Conservation (phyloP, 1,140 invertebrate genomes). For the Artemia franciscana region DNA sequence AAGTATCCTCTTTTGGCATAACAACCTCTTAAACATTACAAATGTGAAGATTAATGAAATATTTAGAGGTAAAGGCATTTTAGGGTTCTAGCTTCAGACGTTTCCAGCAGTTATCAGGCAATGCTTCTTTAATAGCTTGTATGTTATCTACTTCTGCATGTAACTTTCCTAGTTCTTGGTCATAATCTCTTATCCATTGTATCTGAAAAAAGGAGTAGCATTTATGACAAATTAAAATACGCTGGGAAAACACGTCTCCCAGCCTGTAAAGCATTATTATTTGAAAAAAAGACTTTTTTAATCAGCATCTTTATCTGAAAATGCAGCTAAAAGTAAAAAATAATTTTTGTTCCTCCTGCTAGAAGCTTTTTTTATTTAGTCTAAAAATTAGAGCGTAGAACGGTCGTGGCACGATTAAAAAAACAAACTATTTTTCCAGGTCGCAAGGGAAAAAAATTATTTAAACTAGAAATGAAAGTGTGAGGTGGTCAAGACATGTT, state of each 20-base stretch:
- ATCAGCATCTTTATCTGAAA: not conserved
- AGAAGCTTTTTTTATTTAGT: too few relatives aligned
- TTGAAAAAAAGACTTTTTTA: not conserved
- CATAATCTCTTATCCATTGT: constrained; percentile 54
- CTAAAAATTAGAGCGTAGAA: too few relatives aligned
- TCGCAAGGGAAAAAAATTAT: too few relatives aligned
- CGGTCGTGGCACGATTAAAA: too few relatives aligned
- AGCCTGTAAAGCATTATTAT: not conserved
- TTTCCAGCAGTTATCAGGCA: constrained; percentile 65
- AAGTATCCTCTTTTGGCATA: too few relatives aligned
- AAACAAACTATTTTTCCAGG: too few relatives aligned
- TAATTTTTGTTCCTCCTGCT: not conserved
- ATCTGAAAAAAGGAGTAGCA: constrained; percentile 31
- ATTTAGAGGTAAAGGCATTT: constrained; percentile 2
- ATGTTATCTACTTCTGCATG: constrained; percentile 62
- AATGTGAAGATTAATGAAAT: too few relatives aligned
- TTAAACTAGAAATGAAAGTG: too few relatives aligned
- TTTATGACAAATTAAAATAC: not conserved
- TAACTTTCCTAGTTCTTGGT: constrained; percentile 46
- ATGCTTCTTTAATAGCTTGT: constrained; percentile 47
- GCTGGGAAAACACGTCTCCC: not conserved
- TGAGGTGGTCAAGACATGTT: too few relatives aligned
- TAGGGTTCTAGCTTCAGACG: constrained; percentile 25
- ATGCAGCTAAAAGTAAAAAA: not conserved
- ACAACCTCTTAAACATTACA: too few relatives aligned